These are phyloP conservation scores for Myodes glareolus DNA, from an alignment of 2,113 vertebrate species.

Conservation along the genomic window DNA sequence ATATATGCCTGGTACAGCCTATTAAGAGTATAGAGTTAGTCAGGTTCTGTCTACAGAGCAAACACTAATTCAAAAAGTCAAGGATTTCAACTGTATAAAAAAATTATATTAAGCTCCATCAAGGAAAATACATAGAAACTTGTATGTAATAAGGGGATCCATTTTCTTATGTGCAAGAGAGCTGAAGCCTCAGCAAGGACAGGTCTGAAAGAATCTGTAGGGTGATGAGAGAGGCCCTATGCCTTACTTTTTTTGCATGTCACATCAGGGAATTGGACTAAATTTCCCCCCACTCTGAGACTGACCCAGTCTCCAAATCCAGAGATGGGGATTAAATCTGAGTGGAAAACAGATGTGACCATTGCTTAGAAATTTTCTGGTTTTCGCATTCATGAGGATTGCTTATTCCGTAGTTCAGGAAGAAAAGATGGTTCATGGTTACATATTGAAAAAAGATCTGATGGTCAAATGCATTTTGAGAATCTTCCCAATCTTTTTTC, in stretches of 20 bases:
- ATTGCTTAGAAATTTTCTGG: constrained; percentile 63
- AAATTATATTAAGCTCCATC: not conserved
- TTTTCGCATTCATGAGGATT: constrained; percentile 71
- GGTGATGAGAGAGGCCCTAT: not conserved
- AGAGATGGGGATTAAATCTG: constrained; percentile 59
- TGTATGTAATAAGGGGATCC: not conserved
- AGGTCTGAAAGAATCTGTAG: not conserved
- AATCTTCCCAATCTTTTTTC: constrained; percentile 64
- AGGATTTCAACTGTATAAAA: not conserved
- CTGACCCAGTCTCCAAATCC: constrained; percentile 55
- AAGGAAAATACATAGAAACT: constrained; percentile 4
- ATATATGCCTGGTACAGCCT: not conserved
- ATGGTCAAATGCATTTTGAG: not conserved
- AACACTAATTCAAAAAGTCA: not conserved
- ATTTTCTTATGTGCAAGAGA: not conserved
- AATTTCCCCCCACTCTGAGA: constrained; percentile 44
- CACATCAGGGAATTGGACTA: constrained; percentile 19
- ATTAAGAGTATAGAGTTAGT: not conserved
- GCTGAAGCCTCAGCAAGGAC: not conserved
- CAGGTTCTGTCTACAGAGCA: not conserved
- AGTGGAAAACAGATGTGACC: constrained; percentile 76
- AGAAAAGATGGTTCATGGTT: constrained; percentile 64
- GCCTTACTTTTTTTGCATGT: constrained; percentile 57
- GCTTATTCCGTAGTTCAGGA: constrained; percentile 64
- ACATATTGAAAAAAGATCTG: not conserved